Percentiles rank a stretch among this genome's conserved stretches.
Conservation (phyloP, 2,113 vertebrate species). For the Pao palembangensis region DNA sequence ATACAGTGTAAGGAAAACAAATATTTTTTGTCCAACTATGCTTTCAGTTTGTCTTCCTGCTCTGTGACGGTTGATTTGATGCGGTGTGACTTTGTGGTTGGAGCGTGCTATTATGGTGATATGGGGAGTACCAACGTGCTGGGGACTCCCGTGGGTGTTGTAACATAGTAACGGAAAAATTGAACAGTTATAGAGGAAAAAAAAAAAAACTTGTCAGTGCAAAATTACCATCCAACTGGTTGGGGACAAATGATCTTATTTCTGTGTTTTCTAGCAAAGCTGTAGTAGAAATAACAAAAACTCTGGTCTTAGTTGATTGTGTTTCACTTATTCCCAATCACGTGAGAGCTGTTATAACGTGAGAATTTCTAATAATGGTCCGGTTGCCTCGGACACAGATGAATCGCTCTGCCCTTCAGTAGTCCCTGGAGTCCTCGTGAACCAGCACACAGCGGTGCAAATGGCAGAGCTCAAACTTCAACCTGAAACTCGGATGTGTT, state of each 20-base stretch:
- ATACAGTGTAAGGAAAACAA: background rate
- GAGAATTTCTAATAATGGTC: too few relatives aligned
- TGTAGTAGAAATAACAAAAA: too few relatives aligned
- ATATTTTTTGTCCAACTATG: constrained; percentile 20
- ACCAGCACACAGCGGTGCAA: constrained; percentile 5
- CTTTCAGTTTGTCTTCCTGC: constrained; percentile 17
- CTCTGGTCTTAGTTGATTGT: too few relatives aligned
- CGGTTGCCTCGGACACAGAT: background rate
- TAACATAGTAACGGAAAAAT: constrained; percentile 27
- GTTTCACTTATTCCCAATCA: too few relatives aligned
- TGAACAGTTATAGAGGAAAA: constrained; percentile 1
- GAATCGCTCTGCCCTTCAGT: constrained; percentile 1
- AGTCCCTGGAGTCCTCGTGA: constrained; percentile 16
- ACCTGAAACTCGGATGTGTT: too few relatives aligned
- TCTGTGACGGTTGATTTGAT: background rate
- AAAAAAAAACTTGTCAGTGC: background rate
- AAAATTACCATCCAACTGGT: too few relatives aligned
- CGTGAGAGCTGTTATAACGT: too few relatives aligned
- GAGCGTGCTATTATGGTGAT: constrained; percentile 4
- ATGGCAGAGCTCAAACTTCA: background rate
- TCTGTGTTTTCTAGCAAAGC: too few relatives aligned
- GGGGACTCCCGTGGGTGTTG: constrained; percentile 68
- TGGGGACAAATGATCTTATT: too few relatives aligned
- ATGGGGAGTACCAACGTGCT: constrained; percentile 47
- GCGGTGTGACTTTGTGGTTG: constrained; percentile 14